A percentile compares a stretch with the other conserved stretches of the same genome.
These are phyloP conservation scores for Rutpela maculata DNA, from an alignment of 2,888 invertebrate species.

Conservation along the genomic window DNA sequence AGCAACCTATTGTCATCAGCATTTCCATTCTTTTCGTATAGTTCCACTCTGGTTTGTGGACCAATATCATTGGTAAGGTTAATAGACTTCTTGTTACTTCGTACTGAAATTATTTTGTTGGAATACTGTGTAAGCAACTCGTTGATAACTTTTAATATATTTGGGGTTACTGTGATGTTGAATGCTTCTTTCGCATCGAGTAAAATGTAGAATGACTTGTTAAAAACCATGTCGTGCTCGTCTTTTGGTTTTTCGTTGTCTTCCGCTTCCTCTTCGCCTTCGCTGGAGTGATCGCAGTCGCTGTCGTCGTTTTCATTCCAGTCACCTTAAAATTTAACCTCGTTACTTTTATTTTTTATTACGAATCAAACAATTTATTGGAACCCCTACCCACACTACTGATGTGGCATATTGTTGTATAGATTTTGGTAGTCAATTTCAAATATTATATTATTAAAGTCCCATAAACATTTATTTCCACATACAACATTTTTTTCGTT, in stretches of 20 bases:
- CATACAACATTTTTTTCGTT: no score
- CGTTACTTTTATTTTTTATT: no score
- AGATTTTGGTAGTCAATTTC: no score
- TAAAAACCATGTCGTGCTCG: slow-evolving; percentile 59
- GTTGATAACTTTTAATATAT: slow-evolving; percentile 76
- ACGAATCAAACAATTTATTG: no score
- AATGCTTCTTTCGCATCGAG: slow-evolving; percentile 82
- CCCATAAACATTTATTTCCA: no score
- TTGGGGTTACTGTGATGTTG: slow-evolving; percentile 82
- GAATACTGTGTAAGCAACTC: slow-evolving; percentile 71
- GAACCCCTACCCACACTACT: no score
- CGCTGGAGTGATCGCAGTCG: slow-evolving; percentile 76
- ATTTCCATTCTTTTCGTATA: slow-evolving; percentile 75
- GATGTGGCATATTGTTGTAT: no score
- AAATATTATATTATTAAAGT: no score
- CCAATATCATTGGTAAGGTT: slow-evolving; percentile 81
- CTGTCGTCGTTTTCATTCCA: slow-evolving; percentile 74
- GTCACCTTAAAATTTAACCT: slow-evolving; percentile 63
- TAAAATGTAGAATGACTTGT: slow-evolving; percentile 80
- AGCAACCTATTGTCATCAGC: slow-evolving; percentile 74
- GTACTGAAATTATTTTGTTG: slow-evolving; percentile 71
- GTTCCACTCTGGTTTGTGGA: slow-evolving; percentile 77
- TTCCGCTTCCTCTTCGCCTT: slow-evolving; percentile 71
- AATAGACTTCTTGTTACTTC: slow-evolving; percentile 70
- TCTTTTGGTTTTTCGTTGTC: slow-evolving; percentile 58